These are phyloP conservation scores for Xylota sylvarum DNA, from an alignment of 2,888 invertebrate species.

Conservation along the genomic window DNA sequence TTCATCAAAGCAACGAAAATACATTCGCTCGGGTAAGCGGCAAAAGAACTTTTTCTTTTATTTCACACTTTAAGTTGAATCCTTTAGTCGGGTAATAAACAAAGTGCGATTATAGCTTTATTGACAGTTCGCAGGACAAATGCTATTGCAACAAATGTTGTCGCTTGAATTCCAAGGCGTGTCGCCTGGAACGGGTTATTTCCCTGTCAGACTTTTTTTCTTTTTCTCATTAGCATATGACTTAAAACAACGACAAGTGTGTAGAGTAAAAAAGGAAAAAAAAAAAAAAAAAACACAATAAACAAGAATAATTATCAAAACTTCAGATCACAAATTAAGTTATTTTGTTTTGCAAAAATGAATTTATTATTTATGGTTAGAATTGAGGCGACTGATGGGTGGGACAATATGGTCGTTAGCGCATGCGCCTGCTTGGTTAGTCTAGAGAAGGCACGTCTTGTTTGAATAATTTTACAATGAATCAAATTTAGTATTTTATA, in stretches of 20 bases:
- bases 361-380: background rate
- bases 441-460: background rate
- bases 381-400: background rate
- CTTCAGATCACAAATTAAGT: slow-evolving; percentile 10
- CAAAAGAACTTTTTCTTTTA: background rate
- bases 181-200: slow-evolving; percentile 11
- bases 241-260: slow-evolving; percentile 15
- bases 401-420: slow-evolving; percentile 2
- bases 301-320: slow-evolving; percentile 13
- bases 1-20: slow-evolving; percentile 30
- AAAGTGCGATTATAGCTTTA: slow-evolving; percentile 6
- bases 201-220: background rate
- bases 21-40: background rate
- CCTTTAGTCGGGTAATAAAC: background rate
- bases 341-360: slow-evolving; percentile 5
- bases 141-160: background rate
- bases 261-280: background rate
- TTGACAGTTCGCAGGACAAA: slow-evolving; percentile 5
- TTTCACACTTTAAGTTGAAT: background rate
- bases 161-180: slow-evolving; percentile 5
- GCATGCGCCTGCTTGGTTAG: slow-evolving; percentile 1
- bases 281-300: background rate
- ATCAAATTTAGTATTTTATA: background rate
- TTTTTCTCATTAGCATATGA: slow-evolving; percentile 3
- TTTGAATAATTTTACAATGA: background rate